These are phyloP conservation scores for Enoplosus armatus DNA, from an alignment of 2,797 vertebrate species.

Conservation along the genomic window DNA sequence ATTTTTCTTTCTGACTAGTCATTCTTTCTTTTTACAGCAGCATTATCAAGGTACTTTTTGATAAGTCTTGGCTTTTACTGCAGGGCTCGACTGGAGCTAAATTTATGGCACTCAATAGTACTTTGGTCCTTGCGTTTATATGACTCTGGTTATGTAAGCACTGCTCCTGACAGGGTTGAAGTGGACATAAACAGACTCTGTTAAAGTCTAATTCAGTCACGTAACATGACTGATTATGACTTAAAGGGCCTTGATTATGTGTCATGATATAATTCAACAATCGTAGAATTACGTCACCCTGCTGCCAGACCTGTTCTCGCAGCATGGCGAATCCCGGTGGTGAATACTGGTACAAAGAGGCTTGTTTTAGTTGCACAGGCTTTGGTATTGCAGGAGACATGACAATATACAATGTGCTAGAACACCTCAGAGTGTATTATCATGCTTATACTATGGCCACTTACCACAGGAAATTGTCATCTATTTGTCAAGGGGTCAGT, in stretches of 20 bases:
- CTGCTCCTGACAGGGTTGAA: slow-evolving; percentile 43
- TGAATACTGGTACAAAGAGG: not conserved
- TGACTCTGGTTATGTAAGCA: slow-evolving; percentile 65
- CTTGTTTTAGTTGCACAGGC: not conserved
- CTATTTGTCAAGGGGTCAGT: not conserved
- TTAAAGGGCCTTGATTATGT: slow-evolving; percentile 58
- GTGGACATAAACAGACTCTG: slow-evolving; percentile 59
- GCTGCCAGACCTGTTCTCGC: not conserved
- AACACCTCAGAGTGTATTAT: not conserved
- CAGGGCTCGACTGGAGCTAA: not conserved
- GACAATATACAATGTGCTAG: not conserved
- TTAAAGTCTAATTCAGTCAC: slow-evolving; percentile 60
- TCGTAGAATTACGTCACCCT: slow-evolving; percentile 17
- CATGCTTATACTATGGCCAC: not conserved
- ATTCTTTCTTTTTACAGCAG: slow-evolving; percentile 46
- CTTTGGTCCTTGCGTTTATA: slow-evolving; percentile 57
- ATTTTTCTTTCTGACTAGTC: slow-evolving; percentile 55
- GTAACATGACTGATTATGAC: slow-evolving; percentile 64
- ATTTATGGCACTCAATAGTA: slow-evolving; percentile 51
- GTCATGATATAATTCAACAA: slow-evolving; percentile 51
- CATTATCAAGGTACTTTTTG: slow-evolving; percentile 42
- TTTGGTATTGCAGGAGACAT: not conserved
- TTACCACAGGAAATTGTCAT: not conserved
- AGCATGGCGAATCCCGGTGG: not conserved
- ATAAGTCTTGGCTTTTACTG: slow-evolving; percentile 42